Percentiles rank a stretch among this genome's conserved stretches.
Conservation (phyloP, 2,113 vertebrate genomes). For the Salvelinus alpinus region DNA sequence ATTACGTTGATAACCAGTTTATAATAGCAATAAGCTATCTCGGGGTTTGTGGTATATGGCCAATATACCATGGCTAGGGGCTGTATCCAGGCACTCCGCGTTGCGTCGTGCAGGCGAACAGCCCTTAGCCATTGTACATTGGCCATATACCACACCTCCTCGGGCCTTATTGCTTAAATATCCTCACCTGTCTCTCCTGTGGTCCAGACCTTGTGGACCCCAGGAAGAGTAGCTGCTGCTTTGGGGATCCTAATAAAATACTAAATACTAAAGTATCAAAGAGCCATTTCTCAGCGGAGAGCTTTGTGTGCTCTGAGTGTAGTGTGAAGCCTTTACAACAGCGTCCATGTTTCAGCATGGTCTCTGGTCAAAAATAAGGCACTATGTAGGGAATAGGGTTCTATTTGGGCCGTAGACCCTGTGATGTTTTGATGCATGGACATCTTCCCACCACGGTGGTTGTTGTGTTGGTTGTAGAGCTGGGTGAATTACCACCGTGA, state of each 20-base stretch:
- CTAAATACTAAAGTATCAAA: not conserved
- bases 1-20: too few relatives aligned
- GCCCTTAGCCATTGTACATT: too few relatives aligned
- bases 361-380: not conserved
- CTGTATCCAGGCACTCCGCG: too few relatives aligned
- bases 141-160: too few relatives aligned
- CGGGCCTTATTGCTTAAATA: too few relatives aligned
- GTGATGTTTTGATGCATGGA: constrained; percentile 9
- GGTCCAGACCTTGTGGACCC: not conserved
- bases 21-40: too few relatives aligned
- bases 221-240: too few relatives aligned
- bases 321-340: constrained; percentile 8
- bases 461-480: not conserved
- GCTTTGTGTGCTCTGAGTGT: not conserved
- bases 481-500: constrained; percentile 6
- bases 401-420: too few relatives aligned
- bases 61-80: too few relatives aligned
- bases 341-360: not conserved
- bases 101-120: too few relatives aligned
- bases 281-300: constrained; percentile 4
- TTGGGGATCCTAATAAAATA: too few relatives aligned
- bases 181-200: constrained; percentile 5
- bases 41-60: too few relatives aligned
- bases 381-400: not conserved
- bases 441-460: not conserved